Evolutionary conservation across 2,113 vertebrate species (phyloP), one percentile per base, ranked within the genome.

Genomic region (Festucalex cinctus): DNA sequence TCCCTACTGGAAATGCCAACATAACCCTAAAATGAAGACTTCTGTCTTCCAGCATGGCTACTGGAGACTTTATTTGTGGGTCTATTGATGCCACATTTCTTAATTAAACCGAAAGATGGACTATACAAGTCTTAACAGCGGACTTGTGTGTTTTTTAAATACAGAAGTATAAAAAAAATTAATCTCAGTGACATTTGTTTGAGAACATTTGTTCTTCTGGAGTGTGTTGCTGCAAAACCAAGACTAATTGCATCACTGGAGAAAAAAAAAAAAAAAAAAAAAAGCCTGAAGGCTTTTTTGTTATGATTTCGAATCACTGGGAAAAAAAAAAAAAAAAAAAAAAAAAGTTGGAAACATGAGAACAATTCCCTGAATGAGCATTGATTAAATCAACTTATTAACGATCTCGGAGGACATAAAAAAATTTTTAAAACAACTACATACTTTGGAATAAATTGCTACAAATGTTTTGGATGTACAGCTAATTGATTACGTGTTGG

Each of bases 101-200:
- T n/a, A n/a, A n/a, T n/a, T n/a, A n/a, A n/a, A n/a, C n/a, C n/a
- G n/a, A n/a, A 17, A 79, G 46, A 51, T 66, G 32, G 1, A 5
- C 61, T 68, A 49, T 72, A 73, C 5, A 78, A 71, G 78, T 63
- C 74, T 28, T 70, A 0, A 76, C 66, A 39, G 69, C 58, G 75
- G 69, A 83, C 51, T 85, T 68, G 56, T 76, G 54, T 54, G 46
- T 54, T 44, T 73, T 48, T 75, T 77, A 78, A 81, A 82, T 71
- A 81, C 60, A 77, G 59, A 69, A 78, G 14, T 19, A 20, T n/a
- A 49, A n/a, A 49, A 16, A 24, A 22, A 54, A 69, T 22, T 22
- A 28, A 59, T n/a, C 13, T 17, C 13, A 7, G 26, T 76, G 62
- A 73, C 73, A 63, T 71, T 37, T 46, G 5, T 13, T 22, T 24